Conservation (phyloP, 2,113 vertebrate species). For the Muscicapa adusta region DNA sequence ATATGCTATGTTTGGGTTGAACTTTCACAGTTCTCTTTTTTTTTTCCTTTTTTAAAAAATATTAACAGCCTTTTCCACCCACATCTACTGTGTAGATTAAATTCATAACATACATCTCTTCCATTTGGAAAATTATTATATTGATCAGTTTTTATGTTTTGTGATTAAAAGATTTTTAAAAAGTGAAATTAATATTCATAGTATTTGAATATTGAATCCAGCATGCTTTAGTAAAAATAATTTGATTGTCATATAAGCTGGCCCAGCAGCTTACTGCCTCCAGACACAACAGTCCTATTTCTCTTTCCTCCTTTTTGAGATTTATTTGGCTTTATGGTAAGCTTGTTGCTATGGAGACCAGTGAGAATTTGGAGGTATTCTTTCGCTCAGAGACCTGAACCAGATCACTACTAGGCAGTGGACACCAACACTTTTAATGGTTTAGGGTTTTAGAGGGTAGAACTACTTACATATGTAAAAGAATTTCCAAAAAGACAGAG, state of each 20-base stretch:
- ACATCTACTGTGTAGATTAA: background rate
- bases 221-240: rapidly evolving
- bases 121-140: background rate
- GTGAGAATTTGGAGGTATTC: background rate
- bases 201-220: background rate
- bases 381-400: background rate
- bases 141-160: background rate
- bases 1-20: background rate
- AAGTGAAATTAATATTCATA: background rate
- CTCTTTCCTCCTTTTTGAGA: background rate
- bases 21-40: background rate
- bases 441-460: background rate
- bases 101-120: background rate
- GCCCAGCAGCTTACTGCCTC: background rate
- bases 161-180: background rate
- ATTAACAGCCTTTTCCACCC: background rate
- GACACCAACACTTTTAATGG: rapidly evolving
- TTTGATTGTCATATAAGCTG: background rate
- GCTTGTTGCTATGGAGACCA: background rate
- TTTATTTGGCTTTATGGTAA: background rate
- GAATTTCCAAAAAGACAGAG: background rate
- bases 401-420: background rate
- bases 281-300: background rate
- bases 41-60: background rate
- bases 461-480: background rate